phyloP scores from a whole-genome alignment of 2,113 vertebrate species.

The Phyllopteryx taeniolatus region DNA sequence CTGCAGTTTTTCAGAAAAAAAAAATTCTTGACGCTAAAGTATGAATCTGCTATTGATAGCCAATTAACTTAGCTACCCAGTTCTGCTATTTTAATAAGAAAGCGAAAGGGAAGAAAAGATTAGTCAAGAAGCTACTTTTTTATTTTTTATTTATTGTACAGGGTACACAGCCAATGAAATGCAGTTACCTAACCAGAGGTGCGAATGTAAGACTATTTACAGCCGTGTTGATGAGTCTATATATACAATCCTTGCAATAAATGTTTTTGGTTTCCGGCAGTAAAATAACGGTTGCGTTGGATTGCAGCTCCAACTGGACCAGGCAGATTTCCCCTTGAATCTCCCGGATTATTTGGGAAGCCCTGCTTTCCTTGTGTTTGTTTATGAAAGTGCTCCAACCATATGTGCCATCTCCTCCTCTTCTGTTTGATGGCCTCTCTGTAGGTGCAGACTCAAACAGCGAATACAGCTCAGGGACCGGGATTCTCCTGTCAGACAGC shows the following conservation, averaged over 20 bases:
- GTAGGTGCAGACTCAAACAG: conserved; percentile 60
- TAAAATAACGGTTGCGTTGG: not conserved
- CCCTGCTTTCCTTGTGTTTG: conserved; percentile 49
- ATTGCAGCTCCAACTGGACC: conserved; percentile 25
- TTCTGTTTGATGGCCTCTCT: conserved; percentile 41
- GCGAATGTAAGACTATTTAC: not conserved
- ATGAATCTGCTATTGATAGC: not conserved
- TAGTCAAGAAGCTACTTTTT: not conserved
- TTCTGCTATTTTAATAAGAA: not conserved
- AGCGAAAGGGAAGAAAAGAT: not conserved
- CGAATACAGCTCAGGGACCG: conserved; percentile 57
- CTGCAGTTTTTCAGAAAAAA: not conserved
- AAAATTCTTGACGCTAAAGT: not conserved
- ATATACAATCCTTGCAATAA: not conserved
- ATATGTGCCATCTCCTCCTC: conserved; percentile 40
- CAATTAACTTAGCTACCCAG: not conserved
- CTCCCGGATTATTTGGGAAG: conserved; percentile 38
- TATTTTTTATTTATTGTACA: no score
- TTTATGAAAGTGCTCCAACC: conserved; percentile 52
- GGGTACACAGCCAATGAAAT: no score
- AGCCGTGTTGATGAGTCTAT: not conserved
- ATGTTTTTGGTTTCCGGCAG: not conserved
- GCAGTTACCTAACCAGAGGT: not conserved
- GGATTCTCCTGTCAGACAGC: conserved; percentile 60
- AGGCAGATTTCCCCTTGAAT: conserved; percentile 40